Percentiles rank a stretch among this genome's conserved stretches.
Conservation (phyloP, 2,113 vertebrate species). For the Elaphurus davidianus region DNA sequence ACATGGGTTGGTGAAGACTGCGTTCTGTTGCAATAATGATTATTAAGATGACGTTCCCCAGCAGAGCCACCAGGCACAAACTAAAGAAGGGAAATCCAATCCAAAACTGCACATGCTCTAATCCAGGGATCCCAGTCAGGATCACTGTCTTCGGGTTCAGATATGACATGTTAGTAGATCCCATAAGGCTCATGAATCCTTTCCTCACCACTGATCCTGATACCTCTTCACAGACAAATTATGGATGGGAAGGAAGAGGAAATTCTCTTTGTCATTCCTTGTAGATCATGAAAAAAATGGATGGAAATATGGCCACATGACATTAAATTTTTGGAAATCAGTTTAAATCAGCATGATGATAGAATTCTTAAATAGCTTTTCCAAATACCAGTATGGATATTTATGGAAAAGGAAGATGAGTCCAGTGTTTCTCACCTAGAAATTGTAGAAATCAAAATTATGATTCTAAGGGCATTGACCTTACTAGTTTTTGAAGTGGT, state of each 20-base stretch:
- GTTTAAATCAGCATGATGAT: background rate
- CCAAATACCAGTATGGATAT: background rate
- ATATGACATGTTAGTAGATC: slow-evolving; percentile 46
- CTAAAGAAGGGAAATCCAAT: slow-evolving; percentile 65
- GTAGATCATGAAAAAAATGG: background rate
- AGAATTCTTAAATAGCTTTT: background rate
- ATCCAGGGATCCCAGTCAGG: slow-evolving; percentile 67
- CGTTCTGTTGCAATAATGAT: slow-evolving; percentile 51
- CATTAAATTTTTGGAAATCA: background rate
- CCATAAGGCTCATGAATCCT: background rate
- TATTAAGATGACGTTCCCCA: slow-evolving; percentile 65
- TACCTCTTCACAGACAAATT: background rate
- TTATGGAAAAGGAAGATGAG: background rate
- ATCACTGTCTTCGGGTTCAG: slow-evolving; percentile 45
- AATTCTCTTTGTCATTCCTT: background rate
- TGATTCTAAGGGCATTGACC: background rate
- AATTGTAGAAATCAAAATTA: background rate
- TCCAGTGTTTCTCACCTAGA: background rate
- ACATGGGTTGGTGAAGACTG: slow-evolving; percentile 71
- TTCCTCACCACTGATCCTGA: background rate
- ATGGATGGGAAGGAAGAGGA: background rate
- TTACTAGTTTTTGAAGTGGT: background rate
- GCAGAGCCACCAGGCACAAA: slow-evolving; percentile 50
- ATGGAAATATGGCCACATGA: background rate
- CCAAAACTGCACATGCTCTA: slow-evolving; percentile 62